Evolutionary conservation across 2,888 invertebrate species (phyloP).

Genomic region (Idaea biselata): DNA sequence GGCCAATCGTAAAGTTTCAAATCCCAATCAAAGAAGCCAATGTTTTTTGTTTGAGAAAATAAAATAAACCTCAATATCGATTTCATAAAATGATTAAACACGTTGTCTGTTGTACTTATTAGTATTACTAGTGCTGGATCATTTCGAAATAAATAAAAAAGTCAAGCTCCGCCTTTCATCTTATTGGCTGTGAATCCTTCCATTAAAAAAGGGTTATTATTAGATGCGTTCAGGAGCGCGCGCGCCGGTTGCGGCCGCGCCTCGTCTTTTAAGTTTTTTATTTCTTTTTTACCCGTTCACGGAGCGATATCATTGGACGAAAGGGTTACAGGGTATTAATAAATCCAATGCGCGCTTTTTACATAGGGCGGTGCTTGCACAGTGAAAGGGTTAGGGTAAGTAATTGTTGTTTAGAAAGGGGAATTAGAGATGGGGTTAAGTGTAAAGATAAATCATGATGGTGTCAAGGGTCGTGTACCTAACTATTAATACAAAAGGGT

Average conservation of each 20-base stretch:
- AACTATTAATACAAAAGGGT: background rate
- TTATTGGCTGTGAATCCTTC: constrained; percentile 74
- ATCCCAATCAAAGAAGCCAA: no score
- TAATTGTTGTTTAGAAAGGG: constrained; percentile 49
- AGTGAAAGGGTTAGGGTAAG: constrained; percentile 62
- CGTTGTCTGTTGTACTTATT: background rate
- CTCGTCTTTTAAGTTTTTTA: constrained; percentile 73
- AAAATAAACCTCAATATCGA: no score
- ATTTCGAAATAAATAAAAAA: constrained; percentile 21
- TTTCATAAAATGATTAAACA: background rate
- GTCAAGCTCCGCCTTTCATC: constrained; percentile 60
- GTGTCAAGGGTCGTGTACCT: constrained; percentile 18
- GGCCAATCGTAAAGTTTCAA: no score
- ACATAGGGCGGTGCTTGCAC: constrained; percentile 52
- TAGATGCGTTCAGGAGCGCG: constrained; percentile 57
- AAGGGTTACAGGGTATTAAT: constrained; percentile 74
- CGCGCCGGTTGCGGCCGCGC: constrained; percentile 56
- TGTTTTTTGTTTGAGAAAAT: no score
- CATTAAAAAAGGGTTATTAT: constrained; percentile 74
- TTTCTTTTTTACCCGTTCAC: constrained; percentile 54
- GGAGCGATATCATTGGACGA: constrained; percentile 62
- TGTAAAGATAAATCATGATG: constrained; percentile 37
- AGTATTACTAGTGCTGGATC: constrained; percentile 12
- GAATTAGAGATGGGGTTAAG: constrained; percentile 52
- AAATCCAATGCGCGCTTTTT: constrained; percentile 51